These are phyloP conservation scores for Physocephala rufipes DNA, from an alignment of 2,888 invertebrate species.

Conservation along the genomic window DNA sequence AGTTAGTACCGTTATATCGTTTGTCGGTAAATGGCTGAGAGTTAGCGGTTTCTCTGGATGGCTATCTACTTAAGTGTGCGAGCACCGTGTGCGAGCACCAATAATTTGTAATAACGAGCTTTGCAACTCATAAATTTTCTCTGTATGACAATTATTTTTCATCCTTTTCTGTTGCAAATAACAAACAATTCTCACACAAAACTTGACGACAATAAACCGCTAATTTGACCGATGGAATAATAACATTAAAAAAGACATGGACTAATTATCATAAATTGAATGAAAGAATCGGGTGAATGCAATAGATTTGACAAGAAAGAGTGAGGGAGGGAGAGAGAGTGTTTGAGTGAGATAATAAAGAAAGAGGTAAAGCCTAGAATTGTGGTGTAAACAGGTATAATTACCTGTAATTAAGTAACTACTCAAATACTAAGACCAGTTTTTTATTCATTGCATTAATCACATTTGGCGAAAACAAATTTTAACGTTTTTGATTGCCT, in stretches of 20 bases:
- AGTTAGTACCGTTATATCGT: too few relatives aligned
- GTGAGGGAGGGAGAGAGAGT: too few relatives aligned
- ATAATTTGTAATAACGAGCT: background rate
- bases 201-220: conserved; percentile 31
- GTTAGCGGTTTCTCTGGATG: too few relatives aligned
- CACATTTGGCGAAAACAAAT: conserved; percentile 4
- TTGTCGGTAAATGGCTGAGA: too few relatives aligned
- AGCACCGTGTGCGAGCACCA: too few relatives aligned
- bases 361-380: background rate
- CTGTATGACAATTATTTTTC: conserved; percentile 25
- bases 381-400: too few relatives aligned
- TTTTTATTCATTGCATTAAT: background rate
- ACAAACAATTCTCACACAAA: conserved; percentile 28
- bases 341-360: background rate
- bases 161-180: background rate
- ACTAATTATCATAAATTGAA: conserved; percentile 19
- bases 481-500: conserved; percentile 24
- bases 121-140: conserved; percentile 13
- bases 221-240: conserved; percentile 18
- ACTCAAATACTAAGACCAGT: background rate
- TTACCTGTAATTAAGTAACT: too few relatives aligned
- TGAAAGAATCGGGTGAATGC: conserved; percentile 5
- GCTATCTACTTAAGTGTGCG: too few relatives aligned
- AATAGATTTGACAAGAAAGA: background rate
- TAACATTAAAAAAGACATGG: conserved; percentile 7